Evolutionary conservation across 2,113 vertebrate species (phyloP), one percentile per base, ranked within the genome.

Genomic region (Microcebus lehilahytsara): DNA sequence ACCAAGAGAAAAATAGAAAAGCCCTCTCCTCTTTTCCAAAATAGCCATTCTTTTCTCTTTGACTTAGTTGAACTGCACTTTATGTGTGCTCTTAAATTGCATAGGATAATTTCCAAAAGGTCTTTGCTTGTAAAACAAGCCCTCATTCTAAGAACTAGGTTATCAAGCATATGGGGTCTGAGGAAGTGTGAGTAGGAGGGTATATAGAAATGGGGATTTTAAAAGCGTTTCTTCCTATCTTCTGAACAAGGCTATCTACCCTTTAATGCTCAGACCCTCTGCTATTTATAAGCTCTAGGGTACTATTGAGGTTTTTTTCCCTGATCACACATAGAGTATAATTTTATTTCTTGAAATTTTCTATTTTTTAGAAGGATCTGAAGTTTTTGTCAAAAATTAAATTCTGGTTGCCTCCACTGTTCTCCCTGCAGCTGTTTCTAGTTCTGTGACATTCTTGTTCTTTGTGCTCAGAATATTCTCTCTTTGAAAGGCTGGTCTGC

Each of bases 331-430:
- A 37, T 14, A 6, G 34, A 9, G 5, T 19, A 75, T 79, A 34
- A 46, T 74, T 95, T 92, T 51, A 87, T 80, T 95, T 89, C n/a
- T 91, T 77, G 12, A 80, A 77, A 27, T 56, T 81, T 62, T 46
- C 30, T n/a, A 2, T 53, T 85, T 87, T 79, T 56, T 42, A 83
- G 16, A 93, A 92, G 4, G 25, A 49, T 69, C 19, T 66, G n/a
- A 95, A 88, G 12, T 51, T 51, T 88, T 85, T 89, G 78, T 37
- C 30, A 92, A 86, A 92, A 71, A n/a, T 27, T 42, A 13, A 66
- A 87, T 87, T 71, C 13, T 78, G 13, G 46, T 62, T 67, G 6
- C 91, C 46, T 81, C 16, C 13, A 58, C 20, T n/a, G 3, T 81
- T 72, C 42, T 92, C 34, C 62, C 27, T 67, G 30, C 85, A 51